phyloP scores from a whole-genome alignment of 2,797 vertebrate genomes.

The Leuciscus waleckii region DNA sequence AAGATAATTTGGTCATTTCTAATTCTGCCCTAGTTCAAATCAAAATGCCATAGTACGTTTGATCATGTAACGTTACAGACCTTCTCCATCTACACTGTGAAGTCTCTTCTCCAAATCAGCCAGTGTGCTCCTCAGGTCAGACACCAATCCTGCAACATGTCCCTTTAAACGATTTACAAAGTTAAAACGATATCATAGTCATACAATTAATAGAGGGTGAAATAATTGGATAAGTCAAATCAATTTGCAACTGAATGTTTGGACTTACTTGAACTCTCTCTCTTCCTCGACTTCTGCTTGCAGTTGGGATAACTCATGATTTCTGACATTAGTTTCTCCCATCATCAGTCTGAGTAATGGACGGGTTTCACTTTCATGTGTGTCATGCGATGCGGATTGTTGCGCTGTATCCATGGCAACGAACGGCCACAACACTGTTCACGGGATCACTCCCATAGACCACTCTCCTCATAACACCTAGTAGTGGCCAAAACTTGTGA shows the following conservation, averaged over 20 bases:
- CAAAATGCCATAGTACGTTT: too few species aligned
- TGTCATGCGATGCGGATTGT: conserved; percentile 21
- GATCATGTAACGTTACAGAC: conserved; percentile 66
- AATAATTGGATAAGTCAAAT: too few species aligned
- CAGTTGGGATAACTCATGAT: conserved; percentile 64
- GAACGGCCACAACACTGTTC: not conserved
- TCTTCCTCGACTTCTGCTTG: conserved; percentile 73
- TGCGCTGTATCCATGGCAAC: conserved; percentile 68
- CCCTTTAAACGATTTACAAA: conserved; percentile 66
- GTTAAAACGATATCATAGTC: too few species aligned
- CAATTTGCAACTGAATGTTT: not conserved
- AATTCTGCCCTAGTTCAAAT: too few species aligned
- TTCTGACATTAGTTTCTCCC: conserved; percentile 61
- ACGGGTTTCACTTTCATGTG: too few species aligned
- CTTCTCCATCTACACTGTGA: conserved; percentile 79
- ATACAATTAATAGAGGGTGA: too few species aligned
- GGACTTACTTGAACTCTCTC: conserved; percentile 74
- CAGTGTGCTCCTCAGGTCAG: conserved; percentile 81
- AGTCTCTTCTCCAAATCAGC: conserved; percentile 82
- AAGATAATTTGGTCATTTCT: too few species aligned
- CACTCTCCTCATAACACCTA: too few species aligned
- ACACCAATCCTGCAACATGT: conserved; percentile 82
- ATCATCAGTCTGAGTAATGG: conserved; percentile 50
- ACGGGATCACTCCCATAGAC: not conserved
- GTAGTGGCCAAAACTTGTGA: not conserved